Evolutionary conservation across 2,888 invertebrate species (phyloP), one percentile per base, ranked within the genome.

Genomic region (Miltochrista miniata): DNA sequence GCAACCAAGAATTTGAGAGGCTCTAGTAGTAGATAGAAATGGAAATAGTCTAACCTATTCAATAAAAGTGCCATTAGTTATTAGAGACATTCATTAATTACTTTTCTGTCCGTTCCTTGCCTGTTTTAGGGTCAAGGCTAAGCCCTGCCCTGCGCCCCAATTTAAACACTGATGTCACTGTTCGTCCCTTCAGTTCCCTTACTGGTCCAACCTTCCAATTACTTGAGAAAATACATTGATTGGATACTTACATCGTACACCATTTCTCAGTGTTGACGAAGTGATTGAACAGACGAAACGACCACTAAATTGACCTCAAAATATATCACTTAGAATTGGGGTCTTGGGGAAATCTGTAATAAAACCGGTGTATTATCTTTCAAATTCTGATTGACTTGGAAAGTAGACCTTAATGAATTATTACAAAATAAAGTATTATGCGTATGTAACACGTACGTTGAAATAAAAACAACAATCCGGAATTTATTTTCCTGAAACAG

Each of bases 241-340:
- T 48, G 14, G 12, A 45, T 71, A 78, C 77, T 78, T 62, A 78
- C 78, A 59, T 75, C 72, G 59, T 68, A 71, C 58, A 74, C 70
- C 78, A 77, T 77, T 54, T 56, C 65, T 51, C n/a, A 43, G 44
- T 39, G 45, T 49, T 51, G 51, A 64, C 60, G 63, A 60, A 52
- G 53, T 50, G 46, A 33, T 41, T 48, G 13, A 35, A 42, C 12
- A 12, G 46, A 33, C 39, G 45, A 11, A 35, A 42, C 12, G 9
- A 18, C 33, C 33, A 34, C 42, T 33, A 43, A 41, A 18, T 18
- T 34, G 12, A 12, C 12, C n/a, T 33, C 18, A 43, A 51, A 41
- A 43, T 33, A 24, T 24, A 39, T 44, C 37, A 50, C 51, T 35
- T 11, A 24, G 5, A n/a, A n/a, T n/a, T n/a, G n/a, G n/a, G n/a